A percentile compares a stretch with the other conserved stretches of the same genome.
Conservation (phyloP, 1,140 invertebrate genomes). For the Trachelipus rathkii region DNA sequence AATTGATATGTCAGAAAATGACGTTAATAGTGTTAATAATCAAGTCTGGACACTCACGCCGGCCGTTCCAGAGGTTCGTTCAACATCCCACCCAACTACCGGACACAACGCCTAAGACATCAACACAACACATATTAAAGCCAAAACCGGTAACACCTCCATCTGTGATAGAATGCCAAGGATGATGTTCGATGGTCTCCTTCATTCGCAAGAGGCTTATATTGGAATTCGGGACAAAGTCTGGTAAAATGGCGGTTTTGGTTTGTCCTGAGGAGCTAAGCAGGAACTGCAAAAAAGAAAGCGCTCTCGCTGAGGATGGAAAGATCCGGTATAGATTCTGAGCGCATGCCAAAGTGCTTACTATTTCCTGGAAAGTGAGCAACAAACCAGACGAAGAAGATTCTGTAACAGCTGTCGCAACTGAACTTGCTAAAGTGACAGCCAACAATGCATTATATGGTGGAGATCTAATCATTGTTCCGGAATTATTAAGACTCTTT, state of each 20-base stretch:
- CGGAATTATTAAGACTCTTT: constrained; percentile 84
- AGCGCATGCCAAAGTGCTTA: constrained; percentile 86
- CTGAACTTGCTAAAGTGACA: constrained; percentile 60
- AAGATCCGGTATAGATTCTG: constrained; percentile 71
- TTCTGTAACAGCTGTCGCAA: constrained; percentile 52
- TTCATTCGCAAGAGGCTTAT: constrained; percentile 67
- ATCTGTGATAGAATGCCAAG: constrained; percentile 17
- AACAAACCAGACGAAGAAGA: constrained; percentile 60
- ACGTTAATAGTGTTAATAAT: background rate
- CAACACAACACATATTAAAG: background rate
- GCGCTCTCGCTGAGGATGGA: constrained; percentile 63
- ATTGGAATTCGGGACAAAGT: constrained; percentile 82
- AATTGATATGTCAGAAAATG: constrained; percentile 10
- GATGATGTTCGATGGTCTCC: constrained; percentile 56
- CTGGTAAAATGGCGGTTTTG: constrained; percentile 66
- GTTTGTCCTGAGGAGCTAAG: constrained; percentile 85
- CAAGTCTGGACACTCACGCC: constrained; percentile 6
- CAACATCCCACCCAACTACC: background rate
- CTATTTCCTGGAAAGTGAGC: constrained; percentile 77
- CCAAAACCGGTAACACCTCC: constrained; percentile 20
- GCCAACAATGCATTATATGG: constrained; percentile 82
- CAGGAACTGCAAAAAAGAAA: constrained; percentile 77
- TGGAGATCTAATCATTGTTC: constrained; percentile 84
- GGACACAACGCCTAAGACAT: background rate
- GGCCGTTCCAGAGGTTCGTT: constrained; percentile 19